These are phyloP conservation scores for Rana temporaria DNA, from an alignment of 2,113 vertebrate genomes.

Conservation along the genomic window DNA sequence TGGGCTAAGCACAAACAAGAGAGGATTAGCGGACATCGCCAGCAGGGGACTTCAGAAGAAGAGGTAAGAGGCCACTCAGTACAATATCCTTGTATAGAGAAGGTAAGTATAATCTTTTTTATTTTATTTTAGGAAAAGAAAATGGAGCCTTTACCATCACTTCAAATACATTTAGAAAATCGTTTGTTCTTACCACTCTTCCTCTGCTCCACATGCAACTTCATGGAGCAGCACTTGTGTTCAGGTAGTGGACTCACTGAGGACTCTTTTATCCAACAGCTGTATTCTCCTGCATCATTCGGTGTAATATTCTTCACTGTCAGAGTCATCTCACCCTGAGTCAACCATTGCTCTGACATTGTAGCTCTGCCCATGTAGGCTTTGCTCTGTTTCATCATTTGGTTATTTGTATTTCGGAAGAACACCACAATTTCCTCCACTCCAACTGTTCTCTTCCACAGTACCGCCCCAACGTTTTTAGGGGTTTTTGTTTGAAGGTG, in stretches of 20 bases:
- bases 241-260: too few species aligned
- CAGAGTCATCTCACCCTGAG: neutral
- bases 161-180: too few species aligned
- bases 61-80: too few species aligned
- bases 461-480: neutral
- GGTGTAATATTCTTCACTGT: neutral
- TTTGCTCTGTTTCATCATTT: neutral
- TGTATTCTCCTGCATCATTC: constrained; percentile 15
- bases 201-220: neutral
- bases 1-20: too few species aligned
- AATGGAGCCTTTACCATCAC: too few species aligned
- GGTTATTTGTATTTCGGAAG: neutral
- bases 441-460: neutral
- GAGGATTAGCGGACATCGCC: too few species aligned
- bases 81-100: too few species aligned
- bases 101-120: too few species aligned
- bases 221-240: neutral
- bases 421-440: neutral
- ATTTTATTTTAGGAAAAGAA: too few species aligned
- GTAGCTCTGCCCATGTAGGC: neutral
- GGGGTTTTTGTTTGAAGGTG: neutral
- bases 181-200: neutral
- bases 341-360: neutral
- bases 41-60: too few species aligned
- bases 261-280: neutral